Evolutionary conservation across 2,797 vertebrate genomes (phyloP), one percentile per base, ranked within the genome.

Genomic region (Spea hammondii): DNA sequence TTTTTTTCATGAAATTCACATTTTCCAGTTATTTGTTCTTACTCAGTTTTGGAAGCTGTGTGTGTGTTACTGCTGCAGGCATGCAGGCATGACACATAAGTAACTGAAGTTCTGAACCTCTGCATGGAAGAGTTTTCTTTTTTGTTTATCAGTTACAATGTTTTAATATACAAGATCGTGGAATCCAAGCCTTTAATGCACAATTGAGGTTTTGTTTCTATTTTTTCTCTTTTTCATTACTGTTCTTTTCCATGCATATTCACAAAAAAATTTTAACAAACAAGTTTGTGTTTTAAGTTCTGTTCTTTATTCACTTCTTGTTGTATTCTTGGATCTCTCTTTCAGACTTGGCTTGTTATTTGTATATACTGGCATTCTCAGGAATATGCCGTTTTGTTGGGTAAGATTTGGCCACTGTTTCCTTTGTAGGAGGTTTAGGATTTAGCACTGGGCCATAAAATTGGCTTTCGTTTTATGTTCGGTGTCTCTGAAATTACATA

Each of bases 161-260:
- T 78, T 78, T 78, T 66, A 72, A 72, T 78, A 78, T 72, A 70
- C 76, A 72, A 72, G 68, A 53, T 6, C 46, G 10, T 72, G 77
- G 55, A 72, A 67, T 74, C 48, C 65, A 74, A 79, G 65, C 45
- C 70, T 79, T 60, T 17, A 13, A 60, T 60, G 32, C 32, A 79
- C 71, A 79, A 79, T 14, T 54, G 78, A 14, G 54, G 66, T 80
- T 75, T 80, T 80, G 65, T 80, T 47, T 75, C 67, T 65, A 47
- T 64, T 45, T 6, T 51, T 14, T 64, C 50, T 32, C 10, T 46
- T 75, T 80, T 76, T 72, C 78, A 75, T 80, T 80, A 60, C 74
- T 81, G 57, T 9, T 76, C 57, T 47, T 67, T 72, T 76, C 72
- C 70, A 72, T 59, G 46, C 67, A 76, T 75, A 81, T 76, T 81